phyloP scores from a whole-genome alignment of 2,888 invertebrate species.

The Leucania comma region DNA sequence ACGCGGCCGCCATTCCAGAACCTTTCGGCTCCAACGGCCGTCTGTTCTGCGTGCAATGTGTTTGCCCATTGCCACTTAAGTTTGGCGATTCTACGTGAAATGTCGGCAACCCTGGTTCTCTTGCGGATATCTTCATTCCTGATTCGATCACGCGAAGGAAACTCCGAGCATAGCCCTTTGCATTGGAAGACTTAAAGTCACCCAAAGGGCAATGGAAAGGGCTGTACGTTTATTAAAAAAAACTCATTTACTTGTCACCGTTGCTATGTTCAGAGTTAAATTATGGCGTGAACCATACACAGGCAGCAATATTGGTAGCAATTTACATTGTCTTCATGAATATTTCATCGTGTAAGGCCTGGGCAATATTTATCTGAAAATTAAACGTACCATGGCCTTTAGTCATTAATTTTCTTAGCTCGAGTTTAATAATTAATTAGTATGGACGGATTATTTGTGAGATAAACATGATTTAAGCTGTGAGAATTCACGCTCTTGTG shows the following conservation, averaged over 20 bases:
- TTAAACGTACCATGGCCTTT: slow-evolving; percentile 70
- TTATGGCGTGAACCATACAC: slow-evolving; percentile 60
- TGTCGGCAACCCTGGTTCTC: no score
- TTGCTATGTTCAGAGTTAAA: slow-evolving; percentile 56
- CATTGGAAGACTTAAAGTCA: no score
- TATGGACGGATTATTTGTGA: neutral
- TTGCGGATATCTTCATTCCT: no score
- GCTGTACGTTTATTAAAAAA: slow-evolving; percentile 55
- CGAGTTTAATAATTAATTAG: neutral
- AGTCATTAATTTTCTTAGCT: slow-evolving; percentile 37
- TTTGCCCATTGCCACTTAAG: no score
- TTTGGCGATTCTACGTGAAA: no score
- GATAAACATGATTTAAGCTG: neutral
- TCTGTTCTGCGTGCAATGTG: no score
- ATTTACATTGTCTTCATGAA: slow-evolving; percentile 84
- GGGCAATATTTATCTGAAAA: slow-evolving; percentile 77
- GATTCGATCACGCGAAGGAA: no score
- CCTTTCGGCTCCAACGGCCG: no score
- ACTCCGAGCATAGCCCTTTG: no score
- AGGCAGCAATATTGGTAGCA: slow-evolving; percentile 78
- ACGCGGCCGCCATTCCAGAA: no score
- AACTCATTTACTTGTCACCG: slow-evolving; percentile 65
- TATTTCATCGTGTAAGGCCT: slow-evolving; percentile 76
- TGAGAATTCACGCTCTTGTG: no score
- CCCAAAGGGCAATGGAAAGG: no score